Evolutionary conservation across 2,113 vertebrate species (phyloP).

Genomic region (Polyodon spathula): DNA sequence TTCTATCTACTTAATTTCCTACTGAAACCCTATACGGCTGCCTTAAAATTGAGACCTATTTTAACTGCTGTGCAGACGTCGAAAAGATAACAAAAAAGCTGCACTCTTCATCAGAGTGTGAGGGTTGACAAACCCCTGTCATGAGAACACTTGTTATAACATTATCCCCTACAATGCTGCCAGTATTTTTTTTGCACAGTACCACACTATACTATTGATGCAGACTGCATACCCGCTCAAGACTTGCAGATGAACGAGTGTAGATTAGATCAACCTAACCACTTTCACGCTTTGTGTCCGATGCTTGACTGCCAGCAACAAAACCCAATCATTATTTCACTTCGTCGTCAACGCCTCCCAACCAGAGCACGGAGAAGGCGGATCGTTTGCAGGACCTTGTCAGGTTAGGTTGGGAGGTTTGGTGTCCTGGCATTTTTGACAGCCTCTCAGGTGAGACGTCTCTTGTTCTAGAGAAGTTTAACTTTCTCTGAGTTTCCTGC

Average conservation of each 20-base stretch:
- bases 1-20: too few relatives aligned
- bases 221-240: too few relatives aligned
- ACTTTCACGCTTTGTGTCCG: neutral
- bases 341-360: conserved; percentile 32
- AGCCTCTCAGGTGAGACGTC: conserved; percentile 59
- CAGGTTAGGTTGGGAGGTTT: conserved; percentile 45
- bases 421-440: conserved; percentile 54
- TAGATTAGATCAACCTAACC: conserved; percentile 32
- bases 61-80: too few relatives aligned
- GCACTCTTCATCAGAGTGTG: too few relatives aligned
- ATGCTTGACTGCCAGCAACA: conserved; percentile 19
- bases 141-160: too few relatives aligned
- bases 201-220: neutral
- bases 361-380: conserved; percentile 18
- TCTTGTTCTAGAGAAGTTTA: conserved; percentile 40
- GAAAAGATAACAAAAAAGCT: too few relatives aligned
- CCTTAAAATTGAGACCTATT: too few relatives aligned
- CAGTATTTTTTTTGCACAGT: too few relatives aligned
- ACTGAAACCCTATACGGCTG: too few relatives aligned
- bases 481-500: conserved; percentile 48
- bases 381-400: conserved; percentile 39
- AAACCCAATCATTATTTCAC: conserved; percentile 27
- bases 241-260: too few relatives aligned
- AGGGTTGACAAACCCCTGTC: too few relatives aligned
- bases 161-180: too few relatives aligned